Base-by-base conservation (phyloP, 2,888 invertebrate genomes). In the Linnaemya vulpina region DNA sequence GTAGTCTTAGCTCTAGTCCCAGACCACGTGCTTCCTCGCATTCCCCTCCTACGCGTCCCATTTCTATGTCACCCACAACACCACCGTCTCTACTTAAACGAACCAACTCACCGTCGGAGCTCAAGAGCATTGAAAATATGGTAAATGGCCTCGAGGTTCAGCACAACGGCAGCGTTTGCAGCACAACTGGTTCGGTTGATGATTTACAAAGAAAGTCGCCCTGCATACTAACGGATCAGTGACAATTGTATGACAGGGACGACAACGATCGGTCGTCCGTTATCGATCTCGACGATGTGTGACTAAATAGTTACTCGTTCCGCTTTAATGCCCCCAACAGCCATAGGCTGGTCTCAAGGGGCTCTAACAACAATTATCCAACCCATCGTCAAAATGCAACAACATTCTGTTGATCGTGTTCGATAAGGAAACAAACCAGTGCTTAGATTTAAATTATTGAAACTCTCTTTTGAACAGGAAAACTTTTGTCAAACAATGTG, bases 51-150 rank as follows among this genome's bases (percentile, higher is more conserved):
- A 92, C 92, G 77, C 91, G 92, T 71, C 92, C 92, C 87, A 92
- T 92, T 62, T 93, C 93, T 25, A 91, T 92, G 89, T 92, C 93
- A 71, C 94, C 95, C 17, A 92, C 93, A 60, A 93, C 93, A 84
- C 93, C 93, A 86, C 94, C 89, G 83, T 92, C 90, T 87, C 90
- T 90, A 88, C 88, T 91, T 11, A 91, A 91, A 86, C 90, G 90
- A 89, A 93, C 89, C 80, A 90, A 89, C 73, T 92, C 93, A 86
- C 93, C 91, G 88, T 95, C 94, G 87, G 98, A 98, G 93, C 94
- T 98, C 88, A 98, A 98, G 93, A 98, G 96, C 92, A 98, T 98
- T 93, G 98, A 98, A 93, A 97, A 98, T 92, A 98, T 98, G 98
- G 98, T 98, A 88, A 98, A 98, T 93, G 98, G 98, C 17, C 94